These are phyloP conservation scores for Digitonthophagus gazella DNA, from an alignment of 2,888 invertebrate species.

Conservation along the genomic window DNA sequence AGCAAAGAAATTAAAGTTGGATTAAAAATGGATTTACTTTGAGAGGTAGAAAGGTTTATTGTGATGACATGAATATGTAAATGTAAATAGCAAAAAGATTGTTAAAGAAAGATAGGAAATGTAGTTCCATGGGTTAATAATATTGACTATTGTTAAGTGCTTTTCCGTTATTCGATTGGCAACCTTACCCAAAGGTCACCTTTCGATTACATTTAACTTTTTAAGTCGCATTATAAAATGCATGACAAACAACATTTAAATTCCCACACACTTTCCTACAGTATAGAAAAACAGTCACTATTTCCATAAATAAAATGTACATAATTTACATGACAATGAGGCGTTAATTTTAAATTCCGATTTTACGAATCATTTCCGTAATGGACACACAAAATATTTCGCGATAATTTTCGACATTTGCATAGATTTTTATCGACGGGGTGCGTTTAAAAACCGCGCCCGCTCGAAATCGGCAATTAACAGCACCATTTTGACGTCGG, in stretches of 20 bases:
- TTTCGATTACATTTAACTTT: background rate
- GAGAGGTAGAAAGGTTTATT: no score
- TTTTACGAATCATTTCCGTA: constrained; percentile 17
- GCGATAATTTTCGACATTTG: background rate
- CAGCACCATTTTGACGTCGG: background rate
- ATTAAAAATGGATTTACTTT: background rate
- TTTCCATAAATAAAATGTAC: constrained; percentile 11
- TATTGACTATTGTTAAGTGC: background rate
- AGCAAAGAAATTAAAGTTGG: background rate
- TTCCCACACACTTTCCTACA: background rate
- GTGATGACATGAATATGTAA: no score
- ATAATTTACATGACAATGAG: constrained; percentile 16
- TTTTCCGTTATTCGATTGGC: background rate
- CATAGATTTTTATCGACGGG: background rate
- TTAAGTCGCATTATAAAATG: background rate
- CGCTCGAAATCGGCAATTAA: background rate
- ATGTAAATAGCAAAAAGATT: no score
- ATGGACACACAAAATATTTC: background rate
- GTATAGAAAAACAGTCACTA: background rate
- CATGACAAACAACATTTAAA: background rate
- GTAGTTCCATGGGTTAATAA: background rate
- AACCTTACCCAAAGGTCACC: background rate
- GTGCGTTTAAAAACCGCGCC: background rate
- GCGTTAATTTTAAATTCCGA: constrained; percentile 13
- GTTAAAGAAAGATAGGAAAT: no score